Conservation (phyloP, 2,797 vertebrate genomes). For the Graptemys geographica region DNA sequence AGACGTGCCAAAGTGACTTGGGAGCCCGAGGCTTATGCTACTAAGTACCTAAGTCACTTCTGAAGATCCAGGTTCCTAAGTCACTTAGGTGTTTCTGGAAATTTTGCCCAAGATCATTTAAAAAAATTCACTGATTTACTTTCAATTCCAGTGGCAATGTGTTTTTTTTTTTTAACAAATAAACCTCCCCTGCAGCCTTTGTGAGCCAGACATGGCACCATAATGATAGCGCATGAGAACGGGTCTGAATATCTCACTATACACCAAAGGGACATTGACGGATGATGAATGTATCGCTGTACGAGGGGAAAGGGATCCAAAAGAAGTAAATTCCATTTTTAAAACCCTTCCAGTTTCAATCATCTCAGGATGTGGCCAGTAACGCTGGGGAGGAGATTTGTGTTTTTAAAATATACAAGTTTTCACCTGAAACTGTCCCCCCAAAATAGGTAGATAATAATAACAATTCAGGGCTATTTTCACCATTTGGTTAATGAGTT, state of each 20-base stretch:
- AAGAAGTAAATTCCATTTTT: not conserved
- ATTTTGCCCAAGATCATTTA: not conserved
- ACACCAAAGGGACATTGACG: not conserved
- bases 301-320: not conserved
- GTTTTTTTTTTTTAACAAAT: not conserved
- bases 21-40: not conserved
- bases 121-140: not conserved
- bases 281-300: not conserved
- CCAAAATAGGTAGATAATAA: not conserved
- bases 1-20: not conserved
- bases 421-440: not conserved
- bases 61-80: not conserved
- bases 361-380: not conserved
- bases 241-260: not conserved
- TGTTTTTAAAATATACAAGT: not conserved
- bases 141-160: not conserved
- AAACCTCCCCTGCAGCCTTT: not conserved
- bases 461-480: not conserved
- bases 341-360: not conserved
- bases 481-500: not conserved
- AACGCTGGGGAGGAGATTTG: not conserved
- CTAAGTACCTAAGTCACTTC: not conserved
- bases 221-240: not conserved
- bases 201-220: not conserved
- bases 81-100: not conserved